Evolutionary conservation across 2,113 vertebrate species (phyloP).

Genomic region (Zosterops borbonicus): DNA sequence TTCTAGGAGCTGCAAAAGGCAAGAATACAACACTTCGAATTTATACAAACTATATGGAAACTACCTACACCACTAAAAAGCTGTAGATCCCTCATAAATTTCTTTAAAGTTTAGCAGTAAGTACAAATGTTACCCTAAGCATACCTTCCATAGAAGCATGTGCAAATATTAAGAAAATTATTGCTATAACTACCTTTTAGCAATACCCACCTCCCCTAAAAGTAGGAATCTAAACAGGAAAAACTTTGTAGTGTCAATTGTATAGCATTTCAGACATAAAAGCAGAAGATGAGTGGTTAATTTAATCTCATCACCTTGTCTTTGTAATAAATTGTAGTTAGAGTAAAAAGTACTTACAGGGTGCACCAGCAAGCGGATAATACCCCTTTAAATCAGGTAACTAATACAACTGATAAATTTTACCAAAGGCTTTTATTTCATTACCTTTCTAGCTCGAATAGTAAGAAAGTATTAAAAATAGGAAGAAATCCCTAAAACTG

Average conservation of each 20-base stretch:
- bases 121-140: background rate
- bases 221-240: background rate
- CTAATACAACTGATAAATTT: background rate
- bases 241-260: background rate
- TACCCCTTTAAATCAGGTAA: background rate
- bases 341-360: background rate
- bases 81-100: background rate
- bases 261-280: background rate
- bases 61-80: background rate
- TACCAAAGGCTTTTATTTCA: background rate
- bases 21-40: background rate
- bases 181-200: background rate
- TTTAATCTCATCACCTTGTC: background rate
- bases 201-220: accelerated
- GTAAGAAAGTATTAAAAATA: background rate
- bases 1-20: background rate
- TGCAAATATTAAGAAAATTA: background rate
- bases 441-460: background rate
- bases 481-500: background rate
- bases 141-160: background rate
- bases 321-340: background rate
- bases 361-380: background rate
- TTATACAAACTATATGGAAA: background rate
- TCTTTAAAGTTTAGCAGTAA: background rate
- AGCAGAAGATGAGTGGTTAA: background rate